Percentiles rank a stretch among this genome's conserved stretches.
phyloP scores from a whole-genome alignment of 2,888 invertebrate species.

The Hypena proboscidalis region DNA sequence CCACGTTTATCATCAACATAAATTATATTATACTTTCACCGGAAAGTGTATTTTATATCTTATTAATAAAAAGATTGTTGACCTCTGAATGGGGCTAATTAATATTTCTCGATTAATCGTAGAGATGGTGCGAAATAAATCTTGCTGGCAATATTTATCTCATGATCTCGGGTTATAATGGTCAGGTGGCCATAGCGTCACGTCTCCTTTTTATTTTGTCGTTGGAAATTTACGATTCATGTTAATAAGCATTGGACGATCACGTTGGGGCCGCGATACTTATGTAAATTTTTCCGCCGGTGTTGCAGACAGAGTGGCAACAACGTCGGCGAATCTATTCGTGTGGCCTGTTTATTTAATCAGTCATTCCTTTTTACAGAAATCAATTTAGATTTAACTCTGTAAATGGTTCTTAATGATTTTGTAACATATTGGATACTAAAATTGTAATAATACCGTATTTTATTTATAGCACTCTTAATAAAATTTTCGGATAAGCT shows the following conservation, averaged over 20 bases:
- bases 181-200: constrained; percentile 63
- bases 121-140: constrained; percentile 66
- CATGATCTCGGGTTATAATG: constrained; percentile 54
- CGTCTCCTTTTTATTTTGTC: constrained; percentile 63
- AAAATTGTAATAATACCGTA: neutral
- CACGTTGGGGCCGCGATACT: constrained; percentile 63
- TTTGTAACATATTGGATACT: neutral
- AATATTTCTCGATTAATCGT: constrained; percentile 69
- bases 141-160: constrained; percentile 61
- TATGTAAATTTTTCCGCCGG: constrained; percentile 66
- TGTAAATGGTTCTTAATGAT: neutral
- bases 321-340: constrained; percentile 44
- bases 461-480: constrained; percentile 10
- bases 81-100: constrained; percentile 66
- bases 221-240: constrained; percentile 68
- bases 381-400: constrained; percentile 1
- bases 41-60: constrained; percentile 17
- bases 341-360: constrained; percentile 29
- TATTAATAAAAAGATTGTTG: constrained; percentile 67
- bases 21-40: constrained; percentile 20
- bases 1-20: no score
- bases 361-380: constrained; percentile 18
- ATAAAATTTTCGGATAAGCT: constrained; percentile 5
- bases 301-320: constrained; percentile 78
- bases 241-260: constrained; percentile 63